These are phyloP conservation scores for Euthynnus affinis DNA, from an alignment of 2,797 vertebrate genomes.

Conservation along the genomic window DNA sequence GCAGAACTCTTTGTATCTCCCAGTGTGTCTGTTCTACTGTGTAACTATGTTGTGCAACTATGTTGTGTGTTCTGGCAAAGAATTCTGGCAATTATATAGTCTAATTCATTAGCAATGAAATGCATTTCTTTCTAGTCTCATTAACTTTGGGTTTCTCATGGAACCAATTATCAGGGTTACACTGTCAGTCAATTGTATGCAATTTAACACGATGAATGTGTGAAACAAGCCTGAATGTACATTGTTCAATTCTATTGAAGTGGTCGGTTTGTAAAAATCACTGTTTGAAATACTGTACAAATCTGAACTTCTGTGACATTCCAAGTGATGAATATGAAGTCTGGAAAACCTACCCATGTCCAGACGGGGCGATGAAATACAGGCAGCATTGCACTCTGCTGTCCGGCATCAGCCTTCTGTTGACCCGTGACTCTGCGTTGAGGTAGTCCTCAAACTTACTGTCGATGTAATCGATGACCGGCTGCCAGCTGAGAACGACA, in stretches of 20 bases:
- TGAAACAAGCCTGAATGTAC: neutral
- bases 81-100: neutral
- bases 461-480: conserved; percentile 96
- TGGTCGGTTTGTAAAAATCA: neutral
- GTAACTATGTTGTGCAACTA: neutral
- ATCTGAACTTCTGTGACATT: neutral
- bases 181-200: neutral
- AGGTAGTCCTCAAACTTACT: conserved; percentile 98
- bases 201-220: too few species aligned
- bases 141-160: too few species aligned
- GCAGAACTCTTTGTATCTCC: neutral
- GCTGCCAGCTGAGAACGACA: conserved; percentile 90
- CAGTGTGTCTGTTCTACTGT: neutral
- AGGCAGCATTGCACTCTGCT: conserved; percentile 95
- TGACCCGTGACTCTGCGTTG: conserved; percentile 96
- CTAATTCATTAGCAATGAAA: too few species aligned
- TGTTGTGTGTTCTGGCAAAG: neutral
- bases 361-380: conserved; percentile 97
- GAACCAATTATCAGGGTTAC: neutral
- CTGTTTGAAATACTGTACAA: neutral
- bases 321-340: too few species aligned
- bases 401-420: conserved; percentile 96
- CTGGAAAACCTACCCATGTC: conserved; percentile 91
- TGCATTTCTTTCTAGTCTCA: too few species aligned
- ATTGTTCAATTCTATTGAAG: neutral